Base-by-base conservation (phyloP, 2,888 invertebrate species). In the Lysandra bellargus region DNA sequence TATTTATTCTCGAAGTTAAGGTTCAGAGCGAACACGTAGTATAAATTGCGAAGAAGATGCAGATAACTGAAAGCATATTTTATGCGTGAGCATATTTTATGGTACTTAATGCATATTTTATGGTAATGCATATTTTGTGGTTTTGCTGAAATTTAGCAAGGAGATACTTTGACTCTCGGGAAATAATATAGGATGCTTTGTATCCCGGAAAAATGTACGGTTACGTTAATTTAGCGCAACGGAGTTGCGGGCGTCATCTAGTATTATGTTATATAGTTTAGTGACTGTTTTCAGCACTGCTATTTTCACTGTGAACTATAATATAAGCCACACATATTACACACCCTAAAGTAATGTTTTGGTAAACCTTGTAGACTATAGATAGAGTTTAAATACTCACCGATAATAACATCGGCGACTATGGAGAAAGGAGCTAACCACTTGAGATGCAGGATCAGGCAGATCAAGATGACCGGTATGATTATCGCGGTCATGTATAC, bases 391-490 rank as follows among this genome's bases (percentile, higher is more conserved):
- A 23, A 30, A 78, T 57, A 87, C 91, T 84, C 81, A 92, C 92
- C 80, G 17, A 92, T 83, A 14, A 92, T 83, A 1, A 83, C 1
- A 80, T 93, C 91, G 0, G 88, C 93, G 0, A 49, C 83, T 0
- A 91, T 75, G 0, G 92, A 91, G 76, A 93, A 90, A 0, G 92
- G 92, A 0, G 92, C 91, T 61, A 93, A 83, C 82, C 84, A 90
- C 81, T 91, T 91, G 9, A 93, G 79, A 81, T 91, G 87, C 23
- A 85, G 88, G 61, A 93, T 89, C 74, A 91, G 81, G 81, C 92
- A 92, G 40, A 93, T 89, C 0, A 85, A 2, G 5, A 92, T 83
- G 1, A 89, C 40, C 0, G 89, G 86, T 1, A 89, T 72, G 4
- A 92, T 85, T 84, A 91, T 83, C 0, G 75, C 2, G 0, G 85